Evolutionary conservation across 2,888 invertebrate genomes (phyloP), one percentile per base, ranked within the genome.

Genomic region (Cybosia mesomella): DNA sequence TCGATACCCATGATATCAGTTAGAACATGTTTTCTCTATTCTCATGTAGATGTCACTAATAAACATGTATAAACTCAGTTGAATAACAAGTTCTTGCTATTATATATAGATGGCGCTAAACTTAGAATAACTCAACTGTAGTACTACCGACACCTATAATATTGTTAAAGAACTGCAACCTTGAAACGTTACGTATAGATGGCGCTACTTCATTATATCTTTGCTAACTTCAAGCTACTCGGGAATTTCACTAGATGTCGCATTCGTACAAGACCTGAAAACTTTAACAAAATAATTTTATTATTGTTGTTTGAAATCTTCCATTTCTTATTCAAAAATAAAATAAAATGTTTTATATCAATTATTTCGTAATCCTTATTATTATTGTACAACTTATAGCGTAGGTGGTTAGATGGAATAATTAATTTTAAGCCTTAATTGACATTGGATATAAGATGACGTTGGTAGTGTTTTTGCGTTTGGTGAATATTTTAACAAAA

Each of bases 81-180:
- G 18, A 18, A 15, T 21, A 3, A 13, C 15, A 70, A 67, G 73
- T 80, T 73, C 7, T 0, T 8, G 0, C 0, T 3, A 11, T 10
- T 4, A 1, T 10, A 2, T 57, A 60, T 67, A 85, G 85, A 76
- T 85, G 82, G 75, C 83, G 68, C 54, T 73, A 0, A n/a, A 22
- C 18, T 13, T 5, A 55, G n/a, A 10, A 10, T 11, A 11, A 22
- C 0, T 22, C 0, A 4, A n/a, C 4, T n/a, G 0, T 11, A 4
- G 22, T 34, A 24, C 13, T 32, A 70, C 53, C 72, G 77, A 69
- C 74, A 78, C 59, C 79, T 76, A 21, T 61, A 13, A n/a, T 36
- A 21, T 28, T 13, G 18, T 9, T 8, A 1, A 39, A 36, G 0
- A 39, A 66, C 54, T 21, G 8, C 64, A 60, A 65, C 67, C 61